Evolutionary conservation across 2,888 invertebrate species (phyloP), one percentile per base, ranked within the genome.

Genomic region (Acanthococcus lagerstroemiae): DNA sequence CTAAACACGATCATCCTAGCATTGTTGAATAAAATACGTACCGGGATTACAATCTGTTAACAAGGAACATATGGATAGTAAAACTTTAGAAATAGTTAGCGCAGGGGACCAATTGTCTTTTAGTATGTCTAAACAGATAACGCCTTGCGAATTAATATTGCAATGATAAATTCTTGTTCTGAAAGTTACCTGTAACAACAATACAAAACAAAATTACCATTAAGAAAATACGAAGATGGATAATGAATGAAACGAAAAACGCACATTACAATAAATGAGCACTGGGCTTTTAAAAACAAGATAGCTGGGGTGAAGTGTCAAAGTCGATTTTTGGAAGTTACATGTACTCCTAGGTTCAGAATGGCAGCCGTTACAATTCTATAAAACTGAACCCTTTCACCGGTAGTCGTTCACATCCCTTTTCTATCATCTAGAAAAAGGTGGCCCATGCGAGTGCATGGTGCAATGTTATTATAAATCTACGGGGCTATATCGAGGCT

Each of bases 61-160:
- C 75, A 99, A 83, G 73, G 95, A 95, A 82, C 95, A 95, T 80
- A 99, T 95, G 72, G 95, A 95, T 72, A 97, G 83, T 73, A 97
- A 83, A 72, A 97, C 95, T 82, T 96, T 96, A 70, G 95, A 94
- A 79, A 97, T 95, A 73, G 96, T 96, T 75, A 97, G 82, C 52
- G 96, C 95, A n/a, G 97, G 95, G 30, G 94, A 95, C 97, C 97
- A 99, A 79, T 96, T 95, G 78, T 96, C 95, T 80, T 96, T 95
- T 72, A 95, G 83, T 74, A 96, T 95, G 78, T 96, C 96, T 80
- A 97, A 83, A 78, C 96, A 97, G 77, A 97, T 96, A 68, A 94
- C 94, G 68, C 97, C 97, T 80, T 95, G 95, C 77, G 93, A 94
- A 82, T 96, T 96, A 77, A 99, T 96, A 82, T 97, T 99, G 83